Evolutionary conservation across 2,113 vertebrate genomes (phyloP).

Genomic region (Crotalus helleri): DNA sequence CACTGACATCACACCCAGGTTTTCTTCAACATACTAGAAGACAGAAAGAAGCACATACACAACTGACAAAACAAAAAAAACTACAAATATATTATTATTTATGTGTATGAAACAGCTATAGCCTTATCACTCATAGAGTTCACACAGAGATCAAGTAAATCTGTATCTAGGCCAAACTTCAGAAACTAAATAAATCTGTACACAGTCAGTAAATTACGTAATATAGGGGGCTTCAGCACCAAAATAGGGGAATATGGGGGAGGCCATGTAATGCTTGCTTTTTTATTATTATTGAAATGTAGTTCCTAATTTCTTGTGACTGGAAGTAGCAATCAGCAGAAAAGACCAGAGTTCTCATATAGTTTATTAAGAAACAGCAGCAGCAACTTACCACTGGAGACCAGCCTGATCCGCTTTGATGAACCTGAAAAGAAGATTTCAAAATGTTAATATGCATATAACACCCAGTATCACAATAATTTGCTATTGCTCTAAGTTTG

Average conservation of each 20-base stretch:
- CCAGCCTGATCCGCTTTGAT: slow-evolving; percentile 97
- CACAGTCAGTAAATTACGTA: neutral
- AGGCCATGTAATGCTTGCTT: neutral
- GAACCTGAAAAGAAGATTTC: slow-evolving; percentile 74
- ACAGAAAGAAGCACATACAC: neutral
- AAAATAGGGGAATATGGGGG: neutral
- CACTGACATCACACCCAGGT: slow-evolving; percentile 93
- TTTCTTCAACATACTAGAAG: slow-evolving; percentile 91
- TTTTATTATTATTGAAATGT: no score
- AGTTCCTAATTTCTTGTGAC: neutral
- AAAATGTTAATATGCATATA: neutral
- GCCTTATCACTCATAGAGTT: neutral
- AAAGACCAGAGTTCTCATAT: neutral
- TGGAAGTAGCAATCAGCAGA: neutral
- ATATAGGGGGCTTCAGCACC: neutral
- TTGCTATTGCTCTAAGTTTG: neutral
- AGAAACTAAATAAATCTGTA: neutral
- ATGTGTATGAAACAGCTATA: neutral
- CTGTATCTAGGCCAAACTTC: neutral
- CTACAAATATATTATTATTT: neutral
- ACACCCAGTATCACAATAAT: neutral
- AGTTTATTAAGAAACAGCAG: neutral
- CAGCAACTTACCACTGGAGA: slow-evolving; percentile 91
- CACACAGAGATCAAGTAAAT: neutral
- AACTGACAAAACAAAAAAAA: slow-evolving; percentile 4